Evolutionary conservation across 2,888 invertebrate genomes (phyloP).

Genomic region (Scaptomyza caliginosa): DNA sequence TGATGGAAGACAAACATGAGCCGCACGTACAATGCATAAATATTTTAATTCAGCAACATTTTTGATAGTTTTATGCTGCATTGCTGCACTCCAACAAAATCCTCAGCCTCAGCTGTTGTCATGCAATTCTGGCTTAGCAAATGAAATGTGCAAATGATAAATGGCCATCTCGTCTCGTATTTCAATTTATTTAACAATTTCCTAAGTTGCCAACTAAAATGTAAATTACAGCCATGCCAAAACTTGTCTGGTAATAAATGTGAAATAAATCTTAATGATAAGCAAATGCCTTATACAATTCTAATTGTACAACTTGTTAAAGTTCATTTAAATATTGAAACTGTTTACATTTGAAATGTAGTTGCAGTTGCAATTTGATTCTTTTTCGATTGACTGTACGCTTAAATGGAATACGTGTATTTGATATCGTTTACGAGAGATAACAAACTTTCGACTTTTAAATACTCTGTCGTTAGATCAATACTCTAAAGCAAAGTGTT

Average conservation of each 20-base stretch:
- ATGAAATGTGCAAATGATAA: constrained; percentile 53
- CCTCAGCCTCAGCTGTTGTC: constrained; percentile 38
- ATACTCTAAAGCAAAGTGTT: too few species aligned
- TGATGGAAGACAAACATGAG: constrained; percentile 54
- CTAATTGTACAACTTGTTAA: neutral
- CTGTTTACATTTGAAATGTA: neutral
- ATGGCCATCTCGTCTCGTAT: constrained; percentile 50
- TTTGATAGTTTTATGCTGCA: constrained; percentile 70
- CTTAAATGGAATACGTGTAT: constrained; percentile 20
- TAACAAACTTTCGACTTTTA: neutral
- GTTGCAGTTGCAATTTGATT: constrained; percentile 7
- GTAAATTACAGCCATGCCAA: constrained; percentile 23
- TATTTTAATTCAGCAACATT: constrained; percentile 70
- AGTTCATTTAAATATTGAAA: neutral
- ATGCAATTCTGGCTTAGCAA: constrained; percentile 9
- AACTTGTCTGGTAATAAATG: constrained; percentile 9
- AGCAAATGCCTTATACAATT: neutral
- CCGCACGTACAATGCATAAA: constrained; percentile 69
- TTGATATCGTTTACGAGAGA: constrained; percentile 52
- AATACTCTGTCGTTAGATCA: neutral
- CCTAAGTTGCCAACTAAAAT: constrained; percentile 44
- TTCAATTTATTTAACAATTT: constrained; percentile 74
- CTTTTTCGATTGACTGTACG: constrained; percentile 9
- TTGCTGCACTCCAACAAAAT: constrained; percentile 2
- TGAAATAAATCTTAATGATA: constrained; percentile 12